These are phyloP conservation scores for Pemphigus obesinymphae DNA, from an alignment of 1,140 invertebrate genomes.

Conservation along the genomic window DNA sequence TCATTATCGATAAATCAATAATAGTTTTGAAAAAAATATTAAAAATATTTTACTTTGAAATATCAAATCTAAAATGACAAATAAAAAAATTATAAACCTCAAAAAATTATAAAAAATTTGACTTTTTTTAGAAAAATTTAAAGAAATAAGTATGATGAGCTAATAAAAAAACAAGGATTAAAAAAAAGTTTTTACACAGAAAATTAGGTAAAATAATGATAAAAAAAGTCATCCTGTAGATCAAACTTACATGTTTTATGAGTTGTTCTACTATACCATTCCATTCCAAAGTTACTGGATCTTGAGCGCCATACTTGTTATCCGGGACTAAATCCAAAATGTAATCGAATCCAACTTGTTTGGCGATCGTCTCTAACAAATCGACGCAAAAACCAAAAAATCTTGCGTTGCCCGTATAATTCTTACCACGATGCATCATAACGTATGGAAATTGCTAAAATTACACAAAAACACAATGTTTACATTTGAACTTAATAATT, in stretches of 20 bases:
- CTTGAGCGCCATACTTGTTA: conserved; percentile 68
- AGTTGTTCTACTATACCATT: conserved; percentile 79
- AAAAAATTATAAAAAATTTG: too few relatives aligned
- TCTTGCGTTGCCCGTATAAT: conserved; percentile 63
- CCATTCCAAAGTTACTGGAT: conserved; percentile 67
- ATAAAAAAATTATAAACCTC: too few relatives aligned
- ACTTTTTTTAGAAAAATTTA: too few relatives aligned
- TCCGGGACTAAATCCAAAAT: conserved; percentile 70
- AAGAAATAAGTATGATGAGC: too few relatives aligned
- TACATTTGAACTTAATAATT: too few relatives aligned
- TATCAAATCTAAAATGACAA: too few relatives aligned
- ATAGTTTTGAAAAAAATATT: too few relatives aligned
- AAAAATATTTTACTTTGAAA: too few relatives aligned
- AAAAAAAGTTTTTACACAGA: too few relatives aligned
- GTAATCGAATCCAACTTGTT: conserved; percentile 69
- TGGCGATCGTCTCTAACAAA: conserved; percentile 61
- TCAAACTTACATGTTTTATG: conserved; percentile 61
- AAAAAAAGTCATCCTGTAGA: background rate
- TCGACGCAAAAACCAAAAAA: conserved; percentile 79
- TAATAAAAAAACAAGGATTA: too few relatives aligned
- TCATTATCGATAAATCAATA: too few relatives aligned
- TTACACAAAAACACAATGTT: background rate
- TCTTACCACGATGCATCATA: conserved; percentile 62
- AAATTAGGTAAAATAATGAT: too few relatives aligned
- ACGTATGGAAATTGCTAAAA: conserved; percentile 66